These are phyloP conservation scores for Pipra filicauda DNA, from an alignment of 2,113 vertebrate genomes.

Conservation along the genomic window DNA sequence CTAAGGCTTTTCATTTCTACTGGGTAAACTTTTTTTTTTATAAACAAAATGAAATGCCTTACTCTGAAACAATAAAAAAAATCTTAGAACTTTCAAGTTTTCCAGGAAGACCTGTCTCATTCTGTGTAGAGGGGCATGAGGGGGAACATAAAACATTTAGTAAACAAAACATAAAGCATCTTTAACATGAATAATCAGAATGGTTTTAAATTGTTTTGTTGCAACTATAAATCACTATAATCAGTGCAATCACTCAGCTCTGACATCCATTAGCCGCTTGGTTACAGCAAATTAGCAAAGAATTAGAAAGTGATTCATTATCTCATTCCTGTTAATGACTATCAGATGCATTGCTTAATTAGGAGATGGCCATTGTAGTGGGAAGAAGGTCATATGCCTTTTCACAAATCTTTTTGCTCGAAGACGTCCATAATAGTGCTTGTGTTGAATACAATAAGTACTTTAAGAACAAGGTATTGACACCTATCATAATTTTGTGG, in stretches of 20 bases:
- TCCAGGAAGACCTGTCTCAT: constrained; percentile 46
- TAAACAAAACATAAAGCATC: constrained; percentile 85
- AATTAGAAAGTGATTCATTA: constrained; percentile 94
- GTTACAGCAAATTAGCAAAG: constrained; percentile 95
- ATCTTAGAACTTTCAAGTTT: constrained; percentile 68
- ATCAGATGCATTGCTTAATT: constrained; percentile 95
- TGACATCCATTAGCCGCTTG: constrained; percentile 95
- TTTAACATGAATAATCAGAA: constrained; percentile 87
- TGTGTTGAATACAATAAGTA: constrained; percentile 56
- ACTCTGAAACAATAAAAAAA: constrained; percentile 68
- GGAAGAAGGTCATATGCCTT: constrained; percentile 87
- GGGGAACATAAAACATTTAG: constrained; percentile 78
- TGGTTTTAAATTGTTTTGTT: constrained; percentile 91
- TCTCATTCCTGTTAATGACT: constrained; percentile 94
- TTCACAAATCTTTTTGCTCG: constrained; percentile 80
- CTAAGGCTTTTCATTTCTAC: constrained; percentile 79
- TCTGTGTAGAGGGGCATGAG: constrained; percentile 9
- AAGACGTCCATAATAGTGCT: constrained; percentile 60
- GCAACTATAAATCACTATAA: constrained; percentile 92
- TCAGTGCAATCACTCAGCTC: constrained; percentile 92
- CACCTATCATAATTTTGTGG: constrained; percentile 7
- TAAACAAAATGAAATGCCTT: constrained; percentile 70
- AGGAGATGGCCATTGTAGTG: constrained; percentile 84
- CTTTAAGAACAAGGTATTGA: constrained; percentile 55
- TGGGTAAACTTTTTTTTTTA: constrained; percentile 73